phyloP scores from a whole-genome alignment of 2,888 invertebrate genomes.

The Pollenia amentaria region DNA sequence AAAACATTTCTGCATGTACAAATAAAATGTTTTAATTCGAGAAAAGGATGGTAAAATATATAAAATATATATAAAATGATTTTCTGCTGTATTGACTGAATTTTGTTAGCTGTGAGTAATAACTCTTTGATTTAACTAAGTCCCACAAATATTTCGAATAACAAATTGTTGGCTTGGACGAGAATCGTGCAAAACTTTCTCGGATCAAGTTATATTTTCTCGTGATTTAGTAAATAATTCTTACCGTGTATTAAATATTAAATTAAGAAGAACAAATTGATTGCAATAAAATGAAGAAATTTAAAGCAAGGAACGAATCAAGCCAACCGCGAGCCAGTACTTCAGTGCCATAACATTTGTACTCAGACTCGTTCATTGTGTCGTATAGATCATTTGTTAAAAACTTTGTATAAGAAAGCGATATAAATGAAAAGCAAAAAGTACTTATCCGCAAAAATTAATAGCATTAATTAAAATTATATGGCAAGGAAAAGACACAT shows the following conservation, averaged over 20 bases:
- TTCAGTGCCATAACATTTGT: constrained; percentile 9
- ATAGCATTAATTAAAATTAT: constrained; percentile 72
- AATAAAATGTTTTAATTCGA: too few species aligned
- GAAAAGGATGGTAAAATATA: too few species aligned
- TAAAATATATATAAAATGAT: too few species aligned
- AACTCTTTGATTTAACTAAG: too few species aligned
- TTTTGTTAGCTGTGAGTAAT: too few species aligned
- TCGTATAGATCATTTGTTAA: constrained; percentile 39
- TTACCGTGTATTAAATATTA: constrained; percentile 38
- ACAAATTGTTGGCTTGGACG: too few species aligned
- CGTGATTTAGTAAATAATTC: too few species aligned
- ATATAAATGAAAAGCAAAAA: background rate
- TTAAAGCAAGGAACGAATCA: constrained; percentile 14
- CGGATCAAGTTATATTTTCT: too few species aligned
- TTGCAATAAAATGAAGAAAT: constrained; percentile 42
- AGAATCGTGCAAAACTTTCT: too few species aligned
- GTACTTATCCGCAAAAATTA: constrained; percentile 60
- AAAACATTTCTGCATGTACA: too few species aligned
- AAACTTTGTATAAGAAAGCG: constrained; percentile 1
- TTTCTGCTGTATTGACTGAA: too few species aligned
- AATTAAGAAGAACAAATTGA: constrained; percentile 65
- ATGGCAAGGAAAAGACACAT: constrained; percentile 65
- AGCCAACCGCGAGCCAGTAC: background rate
- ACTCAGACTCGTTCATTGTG: background rate
- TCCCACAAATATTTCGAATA: too few species aligned